Conservation (phyloP, 2,113 vertebrate genomes). For the Parus major region DNA sequence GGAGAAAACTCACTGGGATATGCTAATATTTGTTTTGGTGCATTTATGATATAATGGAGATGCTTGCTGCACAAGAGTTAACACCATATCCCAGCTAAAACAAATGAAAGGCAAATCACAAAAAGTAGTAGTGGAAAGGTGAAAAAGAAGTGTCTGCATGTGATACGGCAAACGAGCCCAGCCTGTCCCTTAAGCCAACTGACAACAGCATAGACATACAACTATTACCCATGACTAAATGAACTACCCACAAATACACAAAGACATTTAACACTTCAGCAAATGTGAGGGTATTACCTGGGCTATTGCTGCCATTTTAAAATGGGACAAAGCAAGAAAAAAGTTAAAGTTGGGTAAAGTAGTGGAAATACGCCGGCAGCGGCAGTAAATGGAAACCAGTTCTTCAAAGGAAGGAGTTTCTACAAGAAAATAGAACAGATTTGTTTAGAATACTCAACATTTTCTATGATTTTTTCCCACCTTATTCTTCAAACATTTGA, state of each 20-base stretch:
- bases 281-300: conserved; percentile 77
- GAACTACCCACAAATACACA: background rate
- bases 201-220: background rate
- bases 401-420: conserved; percentile 82
- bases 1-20: background rate
- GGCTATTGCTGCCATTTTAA: conserved; percentile 88
- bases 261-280: background rate
- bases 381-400: conserved; percentile 82
- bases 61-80: background rate
- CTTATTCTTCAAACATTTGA: background rate
- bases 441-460: background rate
- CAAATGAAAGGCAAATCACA: background rate
- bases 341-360: conserved; percentile 82
- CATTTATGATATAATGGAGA: background rate
- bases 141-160: background rate
- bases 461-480: background rate
- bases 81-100: background rate
- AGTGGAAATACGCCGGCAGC: conserved; percentile 68
- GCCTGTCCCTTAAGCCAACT: background rate
- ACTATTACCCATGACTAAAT: background rate
- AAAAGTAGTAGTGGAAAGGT: background rate
- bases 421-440: conserved; percentile 5
- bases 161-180: background rate
- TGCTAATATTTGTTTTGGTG: background rate
- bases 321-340: conserved; percentile 86